Evolutionary conservation across 1,140 invertebrate species (phyloP).

Genomic region (Parasteatoda tepidariorum): DNA sequence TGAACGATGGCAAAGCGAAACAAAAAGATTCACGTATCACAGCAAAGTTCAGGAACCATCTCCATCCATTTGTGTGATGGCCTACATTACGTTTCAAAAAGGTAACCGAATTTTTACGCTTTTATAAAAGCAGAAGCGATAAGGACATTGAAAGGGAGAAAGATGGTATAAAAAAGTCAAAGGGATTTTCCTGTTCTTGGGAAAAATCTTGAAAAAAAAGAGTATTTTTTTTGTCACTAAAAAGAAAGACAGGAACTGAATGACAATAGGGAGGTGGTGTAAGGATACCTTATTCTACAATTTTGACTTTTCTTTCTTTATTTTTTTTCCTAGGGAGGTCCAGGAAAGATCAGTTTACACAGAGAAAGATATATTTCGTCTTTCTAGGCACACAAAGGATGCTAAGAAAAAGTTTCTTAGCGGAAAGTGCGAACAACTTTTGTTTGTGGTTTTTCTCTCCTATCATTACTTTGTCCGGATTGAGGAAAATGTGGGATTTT

Average conservation of each 20-base stretch:
- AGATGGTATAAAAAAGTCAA: neutral
- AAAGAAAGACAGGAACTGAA: constrained; percentile 1
- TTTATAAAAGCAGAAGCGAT: neutral
- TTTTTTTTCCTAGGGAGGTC: neutral
- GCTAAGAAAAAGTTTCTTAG: neutral
- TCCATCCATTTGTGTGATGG: neutral
- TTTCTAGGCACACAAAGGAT: neutral
- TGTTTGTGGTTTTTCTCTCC: neutral
- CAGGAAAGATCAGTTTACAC: neutral
- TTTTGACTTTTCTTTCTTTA: neutral
- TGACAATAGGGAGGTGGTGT: neutral
- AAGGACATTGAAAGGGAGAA: neutral
- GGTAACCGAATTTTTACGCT: neutral
- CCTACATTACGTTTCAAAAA: neutral
- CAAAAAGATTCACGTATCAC: neutral
- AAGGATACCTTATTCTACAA: neutral
- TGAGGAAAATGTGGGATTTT: neutral
- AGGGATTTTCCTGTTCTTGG: constrained; percentile 5
- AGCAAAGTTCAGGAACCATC: neutral
- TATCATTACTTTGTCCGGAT: neutral
- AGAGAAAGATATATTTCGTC: neutral
- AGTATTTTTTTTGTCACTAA: neutral
- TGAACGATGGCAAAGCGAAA: too few relatives aligned
- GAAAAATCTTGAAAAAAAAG: neutral
- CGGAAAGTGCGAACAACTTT: neutral